Conservation (phyloP, 2,888 invertebrate genomes). For the Tipula vernalis region DNA sequence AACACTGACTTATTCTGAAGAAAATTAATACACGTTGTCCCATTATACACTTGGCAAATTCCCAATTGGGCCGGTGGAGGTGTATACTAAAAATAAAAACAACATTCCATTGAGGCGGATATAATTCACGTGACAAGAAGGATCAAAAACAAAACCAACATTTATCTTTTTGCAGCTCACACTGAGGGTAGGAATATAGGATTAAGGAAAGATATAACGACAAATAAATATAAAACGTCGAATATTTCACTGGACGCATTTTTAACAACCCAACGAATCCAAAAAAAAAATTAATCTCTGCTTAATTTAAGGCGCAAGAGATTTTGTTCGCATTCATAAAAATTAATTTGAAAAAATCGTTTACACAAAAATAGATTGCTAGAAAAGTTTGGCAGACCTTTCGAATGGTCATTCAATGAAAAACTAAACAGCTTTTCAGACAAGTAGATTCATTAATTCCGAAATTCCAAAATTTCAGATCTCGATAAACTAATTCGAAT, state of each 20-base stretch:
- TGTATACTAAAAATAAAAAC: neutral
- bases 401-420: no score
- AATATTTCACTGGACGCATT: neutral
- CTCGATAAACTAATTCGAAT: no score
- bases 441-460: no score
- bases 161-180: neutral
- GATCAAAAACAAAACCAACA: neutral
- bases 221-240: neutral
- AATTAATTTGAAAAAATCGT: no score
- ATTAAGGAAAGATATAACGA: neutral
- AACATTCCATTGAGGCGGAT: neutral
- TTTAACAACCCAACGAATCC: no score
- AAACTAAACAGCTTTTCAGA: no score
- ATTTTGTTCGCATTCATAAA: no score
- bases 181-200: neutral
- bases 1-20: constrained; percentile 74
- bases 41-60: constrained; percentile 67
- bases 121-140: neutral
- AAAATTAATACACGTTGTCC: constrained; percentile 65
- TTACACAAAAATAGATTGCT: no score
- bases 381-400: no score
- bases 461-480: no score
- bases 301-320: neutral
- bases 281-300: neutral
- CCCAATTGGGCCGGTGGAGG: constrained; percentile 20